Evolutionary conservation across 2,888 invertebrate genomes (phyloP).

Genomic region (Archaeoteleia sp.): DNA sequence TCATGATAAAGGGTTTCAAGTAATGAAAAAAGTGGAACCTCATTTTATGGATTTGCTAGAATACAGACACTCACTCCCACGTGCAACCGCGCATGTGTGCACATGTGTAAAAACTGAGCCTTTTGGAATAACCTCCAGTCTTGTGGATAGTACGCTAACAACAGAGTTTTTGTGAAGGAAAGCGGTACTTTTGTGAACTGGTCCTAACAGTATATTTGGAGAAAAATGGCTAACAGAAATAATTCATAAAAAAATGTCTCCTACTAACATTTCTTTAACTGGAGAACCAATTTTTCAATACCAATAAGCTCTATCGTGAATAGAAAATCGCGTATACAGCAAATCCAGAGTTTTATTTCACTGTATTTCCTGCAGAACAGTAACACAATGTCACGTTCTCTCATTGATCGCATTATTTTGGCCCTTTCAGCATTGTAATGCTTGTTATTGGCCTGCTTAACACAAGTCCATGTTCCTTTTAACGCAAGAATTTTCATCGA

Average conservation of each 20-base stretch:
- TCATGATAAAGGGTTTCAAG: constrained; percentile 45
- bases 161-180: too few relatives aligned
- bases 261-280: too few relatives aligned
- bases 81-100: too few relatives aligned
- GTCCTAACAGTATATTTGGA: too few relatives aligned
- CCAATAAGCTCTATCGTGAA: background rate
- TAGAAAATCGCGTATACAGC: constrained; percentile 2
- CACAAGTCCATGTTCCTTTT: constrained; percentile 41
- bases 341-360: constrained; percentile 43
- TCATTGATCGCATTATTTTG: constrained; percentile 52
- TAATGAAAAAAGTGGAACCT: constrained; percentile 45
- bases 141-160: too few relatives aligned
- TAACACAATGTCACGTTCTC: constrained; percentile 44
- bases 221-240: too few relatives aligned
- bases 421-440: constrained; percentile 27
- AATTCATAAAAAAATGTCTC: too few relatives aligned
- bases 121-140: too few relatives aligned
- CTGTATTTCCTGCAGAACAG: constrained; percentile 21
- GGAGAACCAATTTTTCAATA: background rate
- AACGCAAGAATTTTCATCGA: constrained; percentile 56
- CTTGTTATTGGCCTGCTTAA: constrained; percentile 50
- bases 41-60: constrained; percentile 33
- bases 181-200: too few relatives aligned
- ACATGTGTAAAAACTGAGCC: constrained; percentile 27
- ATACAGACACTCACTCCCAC: too few relatives aligned